Base-by-base conservation (phyloP, 2,888 invertebrate genomes). In the Hydroisotoma schaefferi region DNA sequence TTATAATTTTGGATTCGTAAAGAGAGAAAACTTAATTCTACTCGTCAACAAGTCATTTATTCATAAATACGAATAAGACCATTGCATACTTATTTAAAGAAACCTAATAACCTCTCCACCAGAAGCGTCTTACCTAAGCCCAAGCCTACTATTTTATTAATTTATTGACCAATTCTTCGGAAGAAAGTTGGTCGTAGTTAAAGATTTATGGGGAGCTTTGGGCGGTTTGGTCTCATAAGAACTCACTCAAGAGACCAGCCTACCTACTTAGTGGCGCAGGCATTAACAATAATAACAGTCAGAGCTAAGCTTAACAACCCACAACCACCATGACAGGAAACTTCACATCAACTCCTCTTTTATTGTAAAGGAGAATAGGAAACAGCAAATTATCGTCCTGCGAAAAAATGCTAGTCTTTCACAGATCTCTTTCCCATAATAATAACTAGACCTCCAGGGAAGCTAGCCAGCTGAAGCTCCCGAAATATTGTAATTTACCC, bases 361-460 rank as follows among this genome's bases (percentile, higher is more conserved):
- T 62, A 48, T 63, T 54, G 61, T 66, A 54, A 68, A 68, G 62
- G 58, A 67, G 71, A 62, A 67, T 59, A 69, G 71, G 71, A 71
- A 71, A 63, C 68, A 59, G 43, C 67, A 71, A 71, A 71, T 71
- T 71, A 71, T 67, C 66, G 59, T 59, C 63, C 68, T 71, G 71
- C 71, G 69, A 71, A 71, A 71, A 70, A 60, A 37, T 65, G n/a
- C 53, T 59, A 67, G 57, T 37, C 57, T 57, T 52, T 57, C 52
- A 40, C 52, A 49, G 55, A 26, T 28, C 46, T 55, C 29, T 29
- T 29, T 38, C 40, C 8, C 23, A 38, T 20, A 51, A 10, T 18
- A 2, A 2, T n/a, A n/a, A n/a, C n/a, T n/a, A n/a, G n/a, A n/a
- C n/a, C n/a, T n/a, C n/a, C n/a, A n/a, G n/a, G n/a, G 12, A 33